Percentiles rank a stretch among this genome's conserved stretches.
Evolutionary conservation across 2,888 invertebrate species (phyloP).

Genomic region (Caenorhabditis imperialis): DNA sequence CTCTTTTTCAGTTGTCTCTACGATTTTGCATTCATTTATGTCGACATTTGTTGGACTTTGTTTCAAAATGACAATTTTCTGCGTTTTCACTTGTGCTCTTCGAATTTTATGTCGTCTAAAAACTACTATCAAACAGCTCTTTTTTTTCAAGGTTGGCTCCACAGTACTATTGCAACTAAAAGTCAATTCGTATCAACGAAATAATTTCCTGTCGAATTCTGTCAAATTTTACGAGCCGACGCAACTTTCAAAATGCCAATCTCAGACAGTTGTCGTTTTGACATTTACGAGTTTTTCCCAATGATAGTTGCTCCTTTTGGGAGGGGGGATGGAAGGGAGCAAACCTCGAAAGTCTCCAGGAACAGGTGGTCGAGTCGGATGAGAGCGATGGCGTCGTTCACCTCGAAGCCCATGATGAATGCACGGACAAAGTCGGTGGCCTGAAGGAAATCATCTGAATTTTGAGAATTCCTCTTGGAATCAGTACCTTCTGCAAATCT

Average conservation of each 20-base stretch:
- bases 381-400: slow-evolving; percentile 90
- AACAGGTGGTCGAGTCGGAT: slow-evolving; percentile 95
- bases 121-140: too few species aligned
- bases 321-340: neutral
- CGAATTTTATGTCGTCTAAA: too few species aligned
- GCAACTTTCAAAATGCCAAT: slow-evolving; percentile 12
- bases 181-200: too few species aligned
- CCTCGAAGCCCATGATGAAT: slow-evolving; percentile 94
- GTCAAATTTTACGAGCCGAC: too few species aligned
- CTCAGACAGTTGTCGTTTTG: neutral
- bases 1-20: too few species aligned
- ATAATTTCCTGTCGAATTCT: too few species aligned
- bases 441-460: slow-evolving; percentile 78
- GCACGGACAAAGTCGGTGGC: slow-evolving; percentile 98
- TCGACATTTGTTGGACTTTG: too few species aligned
- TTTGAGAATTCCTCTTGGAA: neutral
- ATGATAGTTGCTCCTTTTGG: neutral
- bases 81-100: too few species aligned
- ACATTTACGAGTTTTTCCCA: slow-evolving; percentile 14
- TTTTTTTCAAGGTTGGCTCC: too few species aligned
- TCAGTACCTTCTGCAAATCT: slow-evolving; percentile 64
- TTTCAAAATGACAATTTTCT: too few species aligned
- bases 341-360: slow-evolving; percentile 94
- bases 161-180: too few species aligned
- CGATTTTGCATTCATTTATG: too few species aligned